Base-by-base conservation (phyloP, 1,140 invertebrate species). In the Pseudomyrmex dendroicus region DNA sequence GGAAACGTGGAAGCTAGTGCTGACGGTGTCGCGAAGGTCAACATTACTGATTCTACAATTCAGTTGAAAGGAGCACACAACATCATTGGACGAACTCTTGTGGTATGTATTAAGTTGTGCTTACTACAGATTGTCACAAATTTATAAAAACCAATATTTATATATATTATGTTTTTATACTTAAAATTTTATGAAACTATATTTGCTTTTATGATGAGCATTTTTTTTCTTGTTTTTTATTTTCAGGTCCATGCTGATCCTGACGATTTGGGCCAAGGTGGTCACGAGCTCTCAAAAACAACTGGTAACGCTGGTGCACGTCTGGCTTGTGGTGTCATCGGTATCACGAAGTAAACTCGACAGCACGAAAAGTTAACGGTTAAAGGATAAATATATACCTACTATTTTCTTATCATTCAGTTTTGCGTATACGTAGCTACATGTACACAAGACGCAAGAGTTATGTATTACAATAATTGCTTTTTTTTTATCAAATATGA, bases 291-390 rank as follows among this genome's bases (percentile, higher is more conserved):
- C 62, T 99, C 98, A 94, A 97, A 97, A 94, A 98, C 97, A 13
- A 99, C 99, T 68, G 99, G 99, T 48, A 99, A 99, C 95, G 99
- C 99, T 86, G 99, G 99, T 4, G 98, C 96, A 72, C 96, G 99
- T 88, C 95, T 99, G 84, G 99, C 98, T 22, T 99, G 99, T 93
- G 99, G 99, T 77, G 98, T 99, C n/a, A 99, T 99, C 95, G 99
- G 98, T 54, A 95, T 99, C 74, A 95, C 96, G 56, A 96, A 96
- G n/a, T 89, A 66, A 95, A 94, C 22, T 2, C 15, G 17, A 54
- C 22, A 52, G 63, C 22, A 5, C 12, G 20, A 54, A 15, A 56
- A 48, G 5, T 13, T 52, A 8, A 73, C 44, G 25, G 22, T 57
- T 52, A 35, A 35, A 0, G 63, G 50, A 50, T 44, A 85, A 25